Evolutionary conservation across 2,888 invertebrate species (phyloP).

Genomic region (Diarsia brunnea): DNA sequence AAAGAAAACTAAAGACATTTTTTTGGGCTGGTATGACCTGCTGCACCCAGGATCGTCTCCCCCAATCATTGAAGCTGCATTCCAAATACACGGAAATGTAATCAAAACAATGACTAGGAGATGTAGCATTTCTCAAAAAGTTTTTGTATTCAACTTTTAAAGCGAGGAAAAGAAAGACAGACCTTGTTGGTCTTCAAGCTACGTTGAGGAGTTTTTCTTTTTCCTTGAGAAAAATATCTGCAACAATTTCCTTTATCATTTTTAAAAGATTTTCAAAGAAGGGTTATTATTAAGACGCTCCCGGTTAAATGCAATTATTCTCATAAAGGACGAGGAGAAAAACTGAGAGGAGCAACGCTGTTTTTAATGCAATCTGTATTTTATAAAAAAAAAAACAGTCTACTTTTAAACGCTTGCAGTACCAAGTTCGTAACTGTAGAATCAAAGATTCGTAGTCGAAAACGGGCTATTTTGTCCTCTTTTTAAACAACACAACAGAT

Average conservation of each 20-base stretch:
- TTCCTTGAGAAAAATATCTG: neutral
- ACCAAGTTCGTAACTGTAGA: neutral
- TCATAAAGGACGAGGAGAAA: constrained; percentile 5
- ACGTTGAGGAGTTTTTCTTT: neutral
- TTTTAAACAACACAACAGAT: neutral
- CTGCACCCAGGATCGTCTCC: too few species aligned
- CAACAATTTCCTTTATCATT: constrained; percentile 12
- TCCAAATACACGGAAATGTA: too few species aligned
- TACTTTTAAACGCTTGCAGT: neutral
- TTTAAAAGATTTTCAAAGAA: constrained; percentile 17
- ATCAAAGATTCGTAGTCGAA: neutral
- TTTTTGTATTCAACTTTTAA: neutral
- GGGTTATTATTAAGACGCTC: constrained; percentile 1
- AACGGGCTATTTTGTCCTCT: neutral
- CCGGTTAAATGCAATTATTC: constrained; percentile 27
- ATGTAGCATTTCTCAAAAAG: too few species aligned
- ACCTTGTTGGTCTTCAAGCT: neutral
- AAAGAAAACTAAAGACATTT: too few species aligned
- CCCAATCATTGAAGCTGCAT: too few species aligned
- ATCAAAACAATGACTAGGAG: too few species aligned
- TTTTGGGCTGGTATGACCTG: too few species aligned
- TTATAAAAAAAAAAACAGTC: too few species aligned
- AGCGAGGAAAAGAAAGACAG: neutral
- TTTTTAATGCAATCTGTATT: constrained; percentile 14
- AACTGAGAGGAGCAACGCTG: neutral